Evolutionary conservation across 2,888 invertebrate species (phyloP).

Genomic region (Oscheius sp.): DNA sequence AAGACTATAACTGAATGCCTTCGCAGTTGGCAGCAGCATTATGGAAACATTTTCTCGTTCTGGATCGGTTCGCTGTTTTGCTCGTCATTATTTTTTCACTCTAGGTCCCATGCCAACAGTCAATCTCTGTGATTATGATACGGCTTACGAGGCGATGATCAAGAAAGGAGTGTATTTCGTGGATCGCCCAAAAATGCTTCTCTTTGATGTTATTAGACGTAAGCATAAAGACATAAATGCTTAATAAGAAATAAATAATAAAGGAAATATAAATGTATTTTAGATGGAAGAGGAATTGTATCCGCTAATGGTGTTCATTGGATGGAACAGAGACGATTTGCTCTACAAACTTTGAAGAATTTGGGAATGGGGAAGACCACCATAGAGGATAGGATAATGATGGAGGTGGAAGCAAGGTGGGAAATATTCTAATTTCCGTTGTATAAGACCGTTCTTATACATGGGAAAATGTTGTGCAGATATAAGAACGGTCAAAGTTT

Average conservation of each 20-base stretch:
- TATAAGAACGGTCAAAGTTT: neutral
- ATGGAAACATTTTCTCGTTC: slow-evolving; percentile 9
- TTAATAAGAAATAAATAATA: neutral
- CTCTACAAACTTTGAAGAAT: slow-evolving; percentile 5
- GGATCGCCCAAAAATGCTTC: slow-evolving; percentile 6
- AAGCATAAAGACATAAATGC: neutral
- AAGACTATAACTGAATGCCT: neutral
- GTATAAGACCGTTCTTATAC: neutral
- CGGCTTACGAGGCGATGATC: slow-evolving; percentile 14
- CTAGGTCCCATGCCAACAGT: slow-evolving; percentile 16
- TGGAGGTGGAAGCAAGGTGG: slow-evolving; percentile 13
- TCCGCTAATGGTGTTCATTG: slow-evolving; percentile 11
- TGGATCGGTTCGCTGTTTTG: too few relatives aligned
- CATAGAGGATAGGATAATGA: slow-evolving; percentile 16
- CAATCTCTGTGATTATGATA: slow-evolving; percentile 14
- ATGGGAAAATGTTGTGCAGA: too few relatives aligned
- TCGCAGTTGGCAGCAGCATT: too few relatives aligned
- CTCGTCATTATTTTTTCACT: too few relatives aligned
- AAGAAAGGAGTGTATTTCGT: slow-evolving; percentile 10
- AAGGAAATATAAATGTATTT: neutral
- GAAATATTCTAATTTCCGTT: too few relatives aligned
- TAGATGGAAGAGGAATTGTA: slow-evolving; percentile 21
- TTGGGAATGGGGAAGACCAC: slow-evolving; percentile 24
- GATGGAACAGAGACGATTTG: slow-evolving; percentile 22
- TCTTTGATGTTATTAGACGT: slow-evolving; percentile 8